Evolutionary conservation across 2,797 vertebrate genomes (phyloP), one percentile per base, ranked within the genome.

Genomic region (Rhyacichthys aspro): DNA sequence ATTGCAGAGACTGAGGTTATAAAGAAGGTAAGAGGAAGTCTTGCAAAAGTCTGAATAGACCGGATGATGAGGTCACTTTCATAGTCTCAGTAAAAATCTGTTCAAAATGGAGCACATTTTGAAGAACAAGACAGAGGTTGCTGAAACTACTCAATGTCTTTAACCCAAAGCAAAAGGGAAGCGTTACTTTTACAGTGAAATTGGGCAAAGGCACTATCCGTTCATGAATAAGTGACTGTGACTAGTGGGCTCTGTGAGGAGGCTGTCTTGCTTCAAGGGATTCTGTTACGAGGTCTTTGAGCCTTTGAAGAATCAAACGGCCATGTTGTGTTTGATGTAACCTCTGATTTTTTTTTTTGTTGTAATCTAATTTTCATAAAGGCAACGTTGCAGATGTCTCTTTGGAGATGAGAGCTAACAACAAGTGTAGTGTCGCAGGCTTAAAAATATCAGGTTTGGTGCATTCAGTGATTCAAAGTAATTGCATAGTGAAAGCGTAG

Each of bases 341-440:
- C 55, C 63, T 74, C 71, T 44, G 80, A 86, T 85, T 78, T 79
- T 33, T 70, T 55, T 0, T 33, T 70, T 55, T 0, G 16, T 74
- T 78, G 65, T 78, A 70, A 87, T 85, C 59, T 71, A 79, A 85
- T 81, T 83, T 84, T 87, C 64, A 85, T 83, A 47, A 83, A 77
- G 70, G 44, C 46, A 62, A 43, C 48, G 61, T 64, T 76, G 70
- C 48, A 47, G 42, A 59, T 58, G 54, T 61, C 37, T 63, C 41
- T 32, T 72, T 54, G 17, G 55, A 77, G 77, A 79, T 43, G 47
- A 63, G 52, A 37, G 71, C 55, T 54, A 63, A 79, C 64, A 74
- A 67, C 76, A 66, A 80, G 71, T 59, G 67, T n/a, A 57, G 50
- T 53, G 59, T 39, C 36, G 63, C 39, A 64, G 50, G 45, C 33